Base-by-base conservation (phyloP, 2,888 invertebrate species). In the Tromatobia lineatoria region DNA sequence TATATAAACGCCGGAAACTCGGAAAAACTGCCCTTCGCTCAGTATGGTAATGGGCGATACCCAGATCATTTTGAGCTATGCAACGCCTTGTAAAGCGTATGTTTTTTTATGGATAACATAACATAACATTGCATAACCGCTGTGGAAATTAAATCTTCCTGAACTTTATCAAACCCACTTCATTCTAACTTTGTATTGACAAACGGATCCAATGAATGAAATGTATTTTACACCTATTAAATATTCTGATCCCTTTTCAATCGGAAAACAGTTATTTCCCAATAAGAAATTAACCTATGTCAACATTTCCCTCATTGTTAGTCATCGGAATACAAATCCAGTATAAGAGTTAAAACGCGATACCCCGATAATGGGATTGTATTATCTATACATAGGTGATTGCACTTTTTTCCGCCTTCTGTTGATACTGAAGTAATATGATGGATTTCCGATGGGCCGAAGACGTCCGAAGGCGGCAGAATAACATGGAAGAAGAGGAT, bases 341-440 rank as follows among this genome's bases (percentile, higher is more conserved):
- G 20, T 18, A 45, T 50, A 45, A 50, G 29, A 45, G 29, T n/a
- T 25, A 25, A 25, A 10, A 59, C 38, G 54, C 29, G 50, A 38
- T 11, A 34, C 59, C 52, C 50, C n/a, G 11, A 18, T 59, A 61
- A 78, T 61, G 42, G 38, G 47, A 29, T 82, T 29, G 34, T 47
- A 64, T 52, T 47, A 13, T 18, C 34, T 34, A 82, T 73, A 47
- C 59, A 25, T 69, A 52, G 67, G 47, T 38, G 73, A 59, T 69
- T 78, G 61, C 73, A 74, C 59, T 73, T 54, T 29, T 42, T 23
- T 20, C 23, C 23, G n/a, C 25, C 45, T 25, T 11, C 50, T 45
- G 45, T 74, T 34, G 67, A 74, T 69, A 18, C 73, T 25, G 20
- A 25, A 70, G 23, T 20, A 47, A 45, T 34, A 67, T 78, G 78